Evolutionary conservation across 1,140 invertebrate species (phyloP).

Genomic region (Drosophila orosa): DNA sequence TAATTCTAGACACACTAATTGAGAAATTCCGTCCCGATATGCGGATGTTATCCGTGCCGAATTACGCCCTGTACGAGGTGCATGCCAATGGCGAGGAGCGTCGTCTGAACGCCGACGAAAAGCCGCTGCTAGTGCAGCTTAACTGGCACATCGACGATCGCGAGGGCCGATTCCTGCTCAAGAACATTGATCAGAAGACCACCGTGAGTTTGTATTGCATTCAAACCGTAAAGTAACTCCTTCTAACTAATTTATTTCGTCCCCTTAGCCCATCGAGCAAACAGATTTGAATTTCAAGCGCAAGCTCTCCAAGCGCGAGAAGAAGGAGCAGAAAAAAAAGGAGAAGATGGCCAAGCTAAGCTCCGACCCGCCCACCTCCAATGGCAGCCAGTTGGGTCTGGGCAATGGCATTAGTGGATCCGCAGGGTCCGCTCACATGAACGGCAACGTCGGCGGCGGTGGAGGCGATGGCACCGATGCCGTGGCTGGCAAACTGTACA

Average conservation of each 20-base stretch:
- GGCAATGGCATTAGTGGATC: slow-evolving; percentile 57
- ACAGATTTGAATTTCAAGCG: slow-evolving; percentile 88
- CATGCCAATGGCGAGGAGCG: slow-evolving; percentile 98
- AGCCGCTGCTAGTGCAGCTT: slow-evolving; percentile 98
- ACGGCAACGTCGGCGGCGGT: slow-evolving; percentile 53
- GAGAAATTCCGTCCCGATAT: slow-evolving; percentile 99
- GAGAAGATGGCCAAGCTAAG: slow-evolving; percentile 95
- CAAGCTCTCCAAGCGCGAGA: slow-evolving; percentile 99
- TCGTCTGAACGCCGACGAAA: slow-evolving; percentile 94
- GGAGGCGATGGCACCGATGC: slow-evolving; percentile 78
- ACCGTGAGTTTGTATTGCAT: slow-evolving; percentile 85
- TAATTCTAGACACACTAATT: slow-evolving; percentile 89
- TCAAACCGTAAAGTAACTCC: neutral
- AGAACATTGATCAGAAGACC: slow-evolving; percentile 93
- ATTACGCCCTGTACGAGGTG: slow-evolving; percentile 98
- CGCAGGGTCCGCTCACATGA: slow-evolving; percentile 69
- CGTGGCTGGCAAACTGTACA: slow-evolving; percentile 96
- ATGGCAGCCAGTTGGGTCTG: slow-evolving; percentile 82
- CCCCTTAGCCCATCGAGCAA: slow-evolving; percentile 75
- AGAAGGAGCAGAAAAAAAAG: slow-evolving; percentile 99
- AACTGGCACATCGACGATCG: slow-evolving; percentile 99
- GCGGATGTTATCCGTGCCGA: slow-evolving; percentile 97
- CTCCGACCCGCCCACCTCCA: slow-evolving; percentile 88
- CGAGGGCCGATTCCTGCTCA: slow-evolving; percentile 97
- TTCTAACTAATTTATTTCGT: neutral